These are phyloP conservation scores for Psilopsiagon aymara DNA, from an alignment of 2,113 vertebrate species.

Conservation along the genomic window DNA sequence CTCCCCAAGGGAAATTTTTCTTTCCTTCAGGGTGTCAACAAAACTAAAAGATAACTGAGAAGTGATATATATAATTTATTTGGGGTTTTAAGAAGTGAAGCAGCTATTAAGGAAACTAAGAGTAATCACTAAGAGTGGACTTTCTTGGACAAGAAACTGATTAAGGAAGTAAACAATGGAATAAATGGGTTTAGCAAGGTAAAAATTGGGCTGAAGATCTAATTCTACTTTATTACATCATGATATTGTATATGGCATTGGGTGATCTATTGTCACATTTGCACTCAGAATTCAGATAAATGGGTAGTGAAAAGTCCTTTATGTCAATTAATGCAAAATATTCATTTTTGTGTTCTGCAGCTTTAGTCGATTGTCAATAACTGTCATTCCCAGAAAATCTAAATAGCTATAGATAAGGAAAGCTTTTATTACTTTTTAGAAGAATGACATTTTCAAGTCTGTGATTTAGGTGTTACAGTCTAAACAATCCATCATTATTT, in stretches of 20 bases:
- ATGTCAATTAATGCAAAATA: background rate
- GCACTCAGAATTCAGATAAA: background rate
- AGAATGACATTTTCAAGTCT: background rate
- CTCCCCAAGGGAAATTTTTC: background rate
- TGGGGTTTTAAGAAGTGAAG: background rate
- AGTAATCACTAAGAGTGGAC: background rate
- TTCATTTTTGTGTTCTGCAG: background rate
- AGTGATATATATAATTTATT: background rate
- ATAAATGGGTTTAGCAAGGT: background rate
- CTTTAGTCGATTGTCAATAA: background rate
- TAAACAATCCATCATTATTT: background rate
- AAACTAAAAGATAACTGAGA: background rate
- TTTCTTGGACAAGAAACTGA: background rate
- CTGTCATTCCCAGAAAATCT: background rate
- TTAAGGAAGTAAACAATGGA: background rate
- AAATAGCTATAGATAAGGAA: background rate
- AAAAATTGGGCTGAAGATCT: background rate
- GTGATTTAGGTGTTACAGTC: background rate
- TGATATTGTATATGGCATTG: background rate
- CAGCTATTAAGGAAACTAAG: background rate
- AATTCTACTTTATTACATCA: background rate
- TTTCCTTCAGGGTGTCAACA: background rate
- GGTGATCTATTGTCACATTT: background rate
- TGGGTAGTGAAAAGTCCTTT: background rate
- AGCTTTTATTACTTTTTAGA: background rate